A percentile compares a stretch with the other conserved stretches of the same genome.
These are phyloP conservation scores for Aricia artaxerxes DNA, from an alignment of 2,888 invertebrate genomes.

Conservation along the genomic window DNA sequence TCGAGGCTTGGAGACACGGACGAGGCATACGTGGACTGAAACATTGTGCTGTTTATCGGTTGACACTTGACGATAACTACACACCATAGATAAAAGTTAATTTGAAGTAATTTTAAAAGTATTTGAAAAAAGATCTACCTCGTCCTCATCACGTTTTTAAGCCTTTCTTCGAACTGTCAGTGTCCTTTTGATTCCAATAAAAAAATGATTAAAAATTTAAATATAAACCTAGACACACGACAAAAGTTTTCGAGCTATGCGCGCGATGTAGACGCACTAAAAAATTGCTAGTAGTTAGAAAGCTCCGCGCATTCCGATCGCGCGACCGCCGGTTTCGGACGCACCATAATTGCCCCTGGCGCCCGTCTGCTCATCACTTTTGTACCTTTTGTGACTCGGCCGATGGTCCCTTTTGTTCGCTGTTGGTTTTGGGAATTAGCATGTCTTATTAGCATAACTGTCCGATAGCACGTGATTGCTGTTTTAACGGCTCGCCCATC, in stretches of 20 bases:
- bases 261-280: conserved; percentile 55
- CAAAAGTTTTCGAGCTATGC: conserved; percentile 41
- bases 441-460: conserved; percentile 80
- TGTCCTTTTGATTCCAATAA: neutral
- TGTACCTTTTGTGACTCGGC: conserved; percentile 61
- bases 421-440: conserved; percentile 81
- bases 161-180: neutral
- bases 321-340: conserved; percentile 48
- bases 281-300: conserved; percentile 53
- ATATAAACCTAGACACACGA: neutral
- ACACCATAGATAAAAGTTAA: neutral
- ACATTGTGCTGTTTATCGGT: neutral
- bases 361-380: conserved; percentile 68
- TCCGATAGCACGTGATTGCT: conserved; percentile 72
- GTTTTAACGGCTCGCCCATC: conserved; percentile 61
- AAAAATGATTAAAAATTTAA: neutral
- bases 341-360: conserved; percentile 73
- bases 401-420: conserved; percentile 61
- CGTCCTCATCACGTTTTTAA: neutral
- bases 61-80: neutral
- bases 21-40: neutral
- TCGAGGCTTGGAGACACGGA: neutral
- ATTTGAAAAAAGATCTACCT: neutral
- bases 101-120: neutral
- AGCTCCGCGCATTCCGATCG: conserved; percentile 48